Evolutionary conservation across 37 sponge, comb jelly and placozoan genomes (phyloP).

Genomic region (Oopsacas minuta): DNA sequence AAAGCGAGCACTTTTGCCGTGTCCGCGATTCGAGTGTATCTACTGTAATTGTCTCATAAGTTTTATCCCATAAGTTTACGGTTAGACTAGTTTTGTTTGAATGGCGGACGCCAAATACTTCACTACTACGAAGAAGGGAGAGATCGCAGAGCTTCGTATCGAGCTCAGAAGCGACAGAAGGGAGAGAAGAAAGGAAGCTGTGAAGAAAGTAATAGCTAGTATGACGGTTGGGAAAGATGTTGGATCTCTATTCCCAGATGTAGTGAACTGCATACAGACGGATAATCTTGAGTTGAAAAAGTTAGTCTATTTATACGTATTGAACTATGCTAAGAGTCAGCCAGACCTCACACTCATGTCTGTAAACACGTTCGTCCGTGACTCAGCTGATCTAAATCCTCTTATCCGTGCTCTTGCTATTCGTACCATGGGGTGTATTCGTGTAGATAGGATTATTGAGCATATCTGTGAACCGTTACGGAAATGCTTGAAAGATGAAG

Average conservation of each 20-base stretch:
- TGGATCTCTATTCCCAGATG: constrained; percentile 90
- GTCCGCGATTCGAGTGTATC: too few relatives aligned
- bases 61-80: too few relatives aligned
- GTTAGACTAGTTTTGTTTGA: too few relatives aligned
- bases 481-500: constrained; percentile 95
- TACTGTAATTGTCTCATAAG: too few relatives aligned
- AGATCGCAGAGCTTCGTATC: constrained; percentile 85
- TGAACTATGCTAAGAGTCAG: constrained; percentile 98
- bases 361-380: constrained; percentile 93
- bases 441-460: constrained; percentile 94
- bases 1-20: too few relatives aligned
- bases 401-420: constrained; percentile 88
- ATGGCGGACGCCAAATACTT: constrained; percentile 97
- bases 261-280: constrained; percentile 97
- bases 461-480: constrained; percentile 88
- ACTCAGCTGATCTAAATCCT: constrained; percentile 85
- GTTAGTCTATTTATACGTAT: constrained; percentile 93
- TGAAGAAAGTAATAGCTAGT: constrained; percentile 97
- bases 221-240: constrained; percentile 99
- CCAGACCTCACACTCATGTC: constrained; percentile 92
- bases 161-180: constrained; percentile 90
- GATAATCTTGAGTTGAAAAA: constrained; percentile 98
- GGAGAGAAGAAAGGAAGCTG: constrained; percentile 88
- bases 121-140: constrained; percentile 97
- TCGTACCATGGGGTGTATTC: constrained; percentile 89